Evolutionary conservation across 2,797 vertebrate genomes (phyloP), one percentile per base, ranked within the genome.

Genomic region (Coreius guichenoti): DNA sequence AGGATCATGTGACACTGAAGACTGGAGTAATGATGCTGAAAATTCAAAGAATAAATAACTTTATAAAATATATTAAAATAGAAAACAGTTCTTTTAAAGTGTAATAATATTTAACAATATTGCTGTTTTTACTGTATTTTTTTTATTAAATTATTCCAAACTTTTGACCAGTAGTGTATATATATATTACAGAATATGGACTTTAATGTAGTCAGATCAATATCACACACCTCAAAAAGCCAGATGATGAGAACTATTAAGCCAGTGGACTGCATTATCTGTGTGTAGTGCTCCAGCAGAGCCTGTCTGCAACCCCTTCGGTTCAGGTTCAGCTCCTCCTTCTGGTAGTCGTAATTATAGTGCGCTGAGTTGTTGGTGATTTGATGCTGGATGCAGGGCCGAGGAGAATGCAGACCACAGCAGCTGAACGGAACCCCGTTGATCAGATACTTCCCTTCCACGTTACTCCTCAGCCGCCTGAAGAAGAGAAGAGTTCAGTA

Each of bases 391-490:
- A 97, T 96, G 82, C 97, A 98, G 86, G 97, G 96, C 26, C 96
- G 92, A 0, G 96, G 96, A 0, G 97, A 97, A 84, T 90, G 93
- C 1, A 94, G 93, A 88, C 96, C 97, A 93, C 97, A 98, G 93
- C 97, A 98, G 92, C 97, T 98, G 91, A 98, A 98, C 45, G 97
- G 97, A 0, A 97, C 96, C 0, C 94, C 91, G 9, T 97, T 96
- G 90, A 94, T 91, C 90, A 98, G 90, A 90, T 95, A 98, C 90
- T 93, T 95, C 0, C 96, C 95, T 0, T 95, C 94, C 49, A 98
- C 91, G 0, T 98, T 98, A 83, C 94, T 97, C 82, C 95, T 94
- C 5, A 97, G 89, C 1, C 94, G 96, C 72, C 96, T 98, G 87
- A 65, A 29, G 61, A 68, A 12, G 45, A 54, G 17, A 45, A 54